A percentile compares a stretch with the other conserved stretches of the same genome.
These are phyloP conservation scores for Nomada fucata DNA, from an alignment of 2,888 invertebrate genomes.

Conservation along the genomic window DNA sequence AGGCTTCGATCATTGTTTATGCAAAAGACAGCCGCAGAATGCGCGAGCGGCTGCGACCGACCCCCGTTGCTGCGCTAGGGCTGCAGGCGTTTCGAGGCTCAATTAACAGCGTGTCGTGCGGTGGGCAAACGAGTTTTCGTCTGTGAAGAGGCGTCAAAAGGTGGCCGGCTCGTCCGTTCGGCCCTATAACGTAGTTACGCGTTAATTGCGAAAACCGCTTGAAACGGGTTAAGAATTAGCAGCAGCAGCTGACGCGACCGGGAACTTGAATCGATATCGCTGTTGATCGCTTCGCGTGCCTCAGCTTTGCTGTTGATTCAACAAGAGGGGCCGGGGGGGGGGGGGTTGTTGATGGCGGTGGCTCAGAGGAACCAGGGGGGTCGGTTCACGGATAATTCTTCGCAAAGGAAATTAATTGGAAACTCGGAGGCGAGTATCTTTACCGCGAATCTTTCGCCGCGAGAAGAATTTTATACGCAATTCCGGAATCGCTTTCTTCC, in stretches of 20 bases:
- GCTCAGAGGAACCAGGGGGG: background rate
- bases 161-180: constrained; percentile 68
- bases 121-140: constrained; percentile 73
- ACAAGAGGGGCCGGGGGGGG: background rate
- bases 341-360: too few relatives aligned
- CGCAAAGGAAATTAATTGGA: background rate
- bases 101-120: constrained; percentile 70
- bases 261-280: constrained; percentile 14
- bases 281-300: background rate
- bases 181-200: constrained; percentile 68
- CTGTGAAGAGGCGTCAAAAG: constrained; percentile 72
- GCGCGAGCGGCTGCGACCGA: constrained; percentile 31
- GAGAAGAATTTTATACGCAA: too few relatives aligned
- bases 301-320: background rate
- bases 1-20: constrained; percentile 66
- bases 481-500: background rate
- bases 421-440: background rate
- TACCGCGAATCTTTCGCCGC: background rate
- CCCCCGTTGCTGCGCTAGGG: constrained; percentile 39
- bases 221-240: constrained; percentile 62
- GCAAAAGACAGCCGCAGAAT: constrained; percentile 54
- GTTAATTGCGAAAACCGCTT: constrained; percentile 63
- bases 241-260: background rate
- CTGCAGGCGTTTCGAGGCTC: constrained; percentile 63
- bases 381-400: background rate